phyloP scores from a whole-genome alignment of 2,797 vertebrate genomes.

The Antennarius maculatus region DNA sequence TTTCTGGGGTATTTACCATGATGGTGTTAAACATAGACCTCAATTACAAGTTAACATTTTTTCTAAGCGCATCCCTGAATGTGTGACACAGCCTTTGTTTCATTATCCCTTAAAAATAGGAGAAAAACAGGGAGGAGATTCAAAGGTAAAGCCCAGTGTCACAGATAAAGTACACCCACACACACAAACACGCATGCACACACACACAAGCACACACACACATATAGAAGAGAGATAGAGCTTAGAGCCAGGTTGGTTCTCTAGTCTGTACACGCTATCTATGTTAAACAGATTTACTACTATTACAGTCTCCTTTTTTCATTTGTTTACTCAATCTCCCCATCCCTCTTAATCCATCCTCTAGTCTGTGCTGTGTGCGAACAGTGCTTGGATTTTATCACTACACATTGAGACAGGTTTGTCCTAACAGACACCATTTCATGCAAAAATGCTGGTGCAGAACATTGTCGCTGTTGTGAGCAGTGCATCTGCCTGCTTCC shows the following conservation, averaged over 20 bases:
- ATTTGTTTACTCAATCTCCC: constrained; percentile 57
- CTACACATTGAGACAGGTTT: neutral
- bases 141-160: neutral
- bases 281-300: constrained; percentile 60
- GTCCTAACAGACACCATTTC: neutral
- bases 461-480: neutral
- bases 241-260: constrained; percentile 51
- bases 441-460: neutral
- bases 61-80: neutral
- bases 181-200: neutral
- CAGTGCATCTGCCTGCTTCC: neutral
- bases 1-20: neutral
- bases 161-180: neutral
- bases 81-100: constrained; percentile 3
- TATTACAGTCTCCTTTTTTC: constrained; percentile 43
- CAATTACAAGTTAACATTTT: no score
- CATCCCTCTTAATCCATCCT: constrained; percentile 54
- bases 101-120: constrained; percentile 1
- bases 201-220: neutral
- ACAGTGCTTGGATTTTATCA: constrained; percentile 13
- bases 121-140: constrained; percentile 7
- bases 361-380: constrained; percentile 28
- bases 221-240: constrained; percentile 9
- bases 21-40: neutral
- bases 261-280: constrained; percentile 45